Percentiles rank a stretch among this genome's conserved stretches.
These are phyloP conservation scores for Polypterus senegalus DNA, from an alignment of 2,113 vertebrate genomes.

Conservation along the genomic window DNA sequence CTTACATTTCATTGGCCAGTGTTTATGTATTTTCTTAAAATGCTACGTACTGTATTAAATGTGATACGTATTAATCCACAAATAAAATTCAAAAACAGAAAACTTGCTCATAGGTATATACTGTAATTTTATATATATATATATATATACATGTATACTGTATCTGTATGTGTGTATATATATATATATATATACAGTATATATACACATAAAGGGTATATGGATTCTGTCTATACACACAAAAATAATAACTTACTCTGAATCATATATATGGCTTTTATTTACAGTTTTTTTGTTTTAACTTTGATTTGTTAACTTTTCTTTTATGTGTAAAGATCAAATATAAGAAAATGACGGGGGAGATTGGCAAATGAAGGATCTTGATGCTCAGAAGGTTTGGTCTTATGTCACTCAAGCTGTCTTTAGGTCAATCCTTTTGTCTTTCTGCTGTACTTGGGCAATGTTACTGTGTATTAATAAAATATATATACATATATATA, in stretches of 20 bases:
- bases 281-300: too few species aligned
- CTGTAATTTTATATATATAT: too few species aligned
- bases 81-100: too few species aligned
- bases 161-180: too few species aligned
- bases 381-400: constrained; percentile 28
- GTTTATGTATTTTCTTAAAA: constrained; percentile 50
- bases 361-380: constrained; percentile 35
- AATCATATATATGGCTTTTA: too few species aligned
- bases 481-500: constrained; percentile 26
- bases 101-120: too few species aligned
- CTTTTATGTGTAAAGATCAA: not conserved
- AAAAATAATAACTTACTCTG: too few species aligned
- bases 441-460: constrained; percentile 57
- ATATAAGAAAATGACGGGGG: constrained; percentile 24
- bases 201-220: too few species aligned
- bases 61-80: constrained; percentile 42
- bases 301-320: too few species aligned
- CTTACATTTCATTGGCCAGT: constrained; percentile 48
- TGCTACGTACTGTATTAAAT: constrained; percentile 57
- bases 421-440: constrained; percentile 44
- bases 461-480: constrained; percentile 54
- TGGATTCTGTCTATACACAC: too few species aligned
- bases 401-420: constrained; percentile 32
- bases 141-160: too few species aligned
- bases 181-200: too few species aligned